phyloP scores from a whole-genome alignment of 2,797 vertebrate genomes.

The Scyliorhinus canicula region DNA sequence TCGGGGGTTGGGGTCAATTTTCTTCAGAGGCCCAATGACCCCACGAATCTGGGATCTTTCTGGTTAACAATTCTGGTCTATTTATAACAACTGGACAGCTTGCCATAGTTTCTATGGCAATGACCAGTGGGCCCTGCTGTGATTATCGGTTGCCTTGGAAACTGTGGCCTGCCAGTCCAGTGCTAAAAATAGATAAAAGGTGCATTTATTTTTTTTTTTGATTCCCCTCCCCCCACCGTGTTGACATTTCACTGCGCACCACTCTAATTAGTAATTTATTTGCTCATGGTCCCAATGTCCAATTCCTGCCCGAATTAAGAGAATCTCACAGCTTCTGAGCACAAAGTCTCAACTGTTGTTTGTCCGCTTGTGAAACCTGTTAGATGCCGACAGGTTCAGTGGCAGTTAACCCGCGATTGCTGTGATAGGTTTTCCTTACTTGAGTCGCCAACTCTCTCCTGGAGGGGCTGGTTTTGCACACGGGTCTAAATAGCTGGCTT shows the following conservation, averaged over 20 bases:
- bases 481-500: too few species aligned
- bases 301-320: too few species aligned
- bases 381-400: background rate
- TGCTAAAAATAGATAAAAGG: slow-evolving; percentile 31
- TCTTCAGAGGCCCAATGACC: background rate
- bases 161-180: background rate
- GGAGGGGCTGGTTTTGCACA: too few species aligned
- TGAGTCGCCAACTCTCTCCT: too few species aligned
- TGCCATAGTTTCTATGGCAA: slow-evolving; percentile 15
- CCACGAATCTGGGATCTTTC: background rate
- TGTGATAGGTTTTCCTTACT: background rate
- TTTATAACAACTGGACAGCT: slow-evolving; percentile 18
- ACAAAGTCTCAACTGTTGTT: background rate
- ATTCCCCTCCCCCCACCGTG: background rate
- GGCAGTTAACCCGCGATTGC: background rate
- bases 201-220: background rate
- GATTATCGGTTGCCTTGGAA: slow-evolving; percentile 24
- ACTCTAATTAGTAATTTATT: slow-evolving; percentile 6
- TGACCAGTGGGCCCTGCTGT: slow-evolving; percentile 16
- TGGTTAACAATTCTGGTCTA: slow-evolving; percentile 12
- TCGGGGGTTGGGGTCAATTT: background rate
- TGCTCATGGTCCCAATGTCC: background rate
- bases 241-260: background rate
- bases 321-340: background rate
- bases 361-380: background rate